phyloP scores from a whole-genome alignment of 2,888 invertebrate species.

The Sialis fuliginosa region DNA sequence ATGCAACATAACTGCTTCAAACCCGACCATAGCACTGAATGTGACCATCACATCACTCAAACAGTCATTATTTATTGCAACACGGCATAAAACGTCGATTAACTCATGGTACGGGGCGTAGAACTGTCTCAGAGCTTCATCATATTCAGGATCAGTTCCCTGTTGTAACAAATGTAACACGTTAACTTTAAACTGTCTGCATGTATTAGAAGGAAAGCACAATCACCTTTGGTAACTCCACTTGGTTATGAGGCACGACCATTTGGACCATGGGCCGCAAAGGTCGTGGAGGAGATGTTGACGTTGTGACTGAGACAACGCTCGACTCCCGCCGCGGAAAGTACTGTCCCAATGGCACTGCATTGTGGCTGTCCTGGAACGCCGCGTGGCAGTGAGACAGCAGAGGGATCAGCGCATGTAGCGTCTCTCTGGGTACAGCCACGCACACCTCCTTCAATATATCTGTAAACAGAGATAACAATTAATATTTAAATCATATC shows the following conservation, averaged over 20 bases:
- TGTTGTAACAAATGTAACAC: conserved; percentile 15
- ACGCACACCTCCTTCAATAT: conserved; percentile 62
- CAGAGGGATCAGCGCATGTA: conserved; percentile 68
- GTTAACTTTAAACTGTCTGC: conserved; percentile 8
- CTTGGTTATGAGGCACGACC: conserved; percentile 60
- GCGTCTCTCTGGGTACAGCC: conserved; percentile 60
- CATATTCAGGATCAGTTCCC: conserved; percentile 62
- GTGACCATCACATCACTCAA: conserved; percentile 73
- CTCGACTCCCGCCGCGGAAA: conserved; percentile 47
- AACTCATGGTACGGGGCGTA: conserved; percentile 81
- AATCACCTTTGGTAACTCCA: conserved; percentile 45
- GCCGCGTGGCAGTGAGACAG: conserved; percentile 70
- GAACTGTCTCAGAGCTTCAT: conserved; percentile 54
- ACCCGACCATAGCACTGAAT: conserved; percentile 75
- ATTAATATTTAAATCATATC: not conserved
- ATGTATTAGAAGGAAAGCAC: not conserved
- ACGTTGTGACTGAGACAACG: conserved; percentile 31
- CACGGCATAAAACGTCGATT: conserved; percentile 69
- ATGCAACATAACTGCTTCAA: conserved; percentile 78
- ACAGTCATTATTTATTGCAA: conserved; percentile 76
- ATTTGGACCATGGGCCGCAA: conserved; percentile 70
- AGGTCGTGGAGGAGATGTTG: conserved; percentile 48
- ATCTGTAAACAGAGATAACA: conserved; percentile 26
- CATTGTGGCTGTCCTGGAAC: conserved; percentile 54
- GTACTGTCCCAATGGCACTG: conserved; percentile 55